Base-by-base conservation (phyloP, 2,888 invertebrate genomes). In the Spatulosminthurus flaviceps region DNA sequence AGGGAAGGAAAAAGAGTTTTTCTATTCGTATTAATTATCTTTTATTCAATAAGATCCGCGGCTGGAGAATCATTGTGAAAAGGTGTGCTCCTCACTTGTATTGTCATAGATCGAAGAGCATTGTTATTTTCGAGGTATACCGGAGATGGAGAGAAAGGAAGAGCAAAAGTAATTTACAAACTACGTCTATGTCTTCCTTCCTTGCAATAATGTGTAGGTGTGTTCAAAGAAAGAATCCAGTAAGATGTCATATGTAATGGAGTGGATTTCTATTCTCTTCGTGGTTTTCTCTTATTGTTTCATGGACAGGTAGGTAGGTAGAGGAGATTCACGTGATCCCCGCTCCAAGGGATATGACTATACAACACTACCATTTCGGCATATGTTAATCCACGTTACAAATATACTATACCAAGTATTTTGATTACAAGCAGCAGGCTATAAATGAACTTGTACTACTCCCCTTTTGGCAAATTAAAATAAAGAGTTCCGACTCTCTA, bases 391-490 rank as follows among this genome's bases (percentile, higher is more conserved):
- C 5, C 9, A 9, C 9, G 34, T 34, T 34, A 7, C 34, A 34
- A 34, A 9, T 34, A 34, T 34, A 34, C 9, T 34, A 34, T 34
- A 21, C 13, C 67, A 67, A 19, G 67, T 28, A 67, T 42, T 34
- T 77, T 77, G 78, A 79, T 67, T 79, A 61, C 78, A 41, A 72
- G 61, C 79, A 79, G 81, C 67, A 79, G 79, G 77, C 72, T 77
- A 70, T 61, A 79, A 79, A 81, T 81, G 77, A 74, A 77, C 70
- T 69, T 79, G 77, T 79, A 72, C 78, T 60, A 80, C 79, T 81
- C 79, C 70, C 61, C 81, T 79, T 81, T 81, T 81, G 81, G 81
- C 81, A 79, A 81, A 81, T 81, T 77, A 77, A 73, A 64, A 19
- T 51, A 51, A 9, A 51, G 16, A 51, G 51, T 51, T 51, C 51